Evolutionary conservation across 2,888 invertebrate species (phyloP), one percentile per base, ranked within the genome.

Genomic region (Glaucopsyche alexis): DNA sequence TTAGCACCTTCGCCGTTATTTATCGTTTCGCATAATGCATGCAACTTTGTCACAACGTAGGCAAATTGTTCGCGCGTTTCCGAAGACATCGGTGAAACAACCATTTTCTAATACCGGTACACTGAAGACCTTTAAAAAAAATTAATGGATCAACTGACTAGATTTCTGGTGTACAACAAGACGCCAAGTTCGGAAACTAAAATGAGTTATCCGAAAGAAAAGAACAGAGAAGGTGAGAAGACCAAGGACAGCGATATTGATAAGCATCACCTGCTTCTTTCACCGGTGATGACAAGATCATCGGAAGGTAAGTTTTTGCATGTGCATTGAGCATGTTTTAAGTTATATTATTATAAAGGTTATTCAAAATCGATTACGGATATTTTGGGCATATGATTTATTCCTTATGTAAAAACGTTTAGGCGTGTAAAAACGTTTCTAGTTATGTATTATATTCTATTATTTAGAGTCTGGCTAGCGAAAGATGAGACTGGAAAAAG

Each of bases 161-260:
- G 87, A 71, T 92, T 81, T 74, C 76, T 92, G 74, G 85, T 92
- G 60, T 92, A 92, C 75, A 92, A 92, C 77, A 87, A 84, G 81
- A 90, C 86, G 4, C 92, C 92, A n/a, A 83, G 82, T 75, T 82
- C 82, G 29, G 84, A 82, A 6, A 83, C 86, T 64, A 80, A 76
- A 72, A 85, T 90, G 85, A 89, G 90, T 79, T 90, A 90, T 76
- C 89, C 88, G 7, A 78, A 85, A 0, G 82, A 88, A 70, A 86
- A 84, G 78, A 81, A 85, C 76, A 87, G 85, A 78, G 84, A 82
- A 73, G 86, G 85, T 49, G 80, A 79, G 49, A 82, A 82, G 67
- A 76, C 78, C n/a, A 81, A 74, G 45, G 86, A 83, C 67, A 86
- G 83, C 70, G 80, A 80, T 11, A 76, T 83, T 7, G 90, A 92